phyloP scores from a whole-genome alignment of 2,888 invertebrate species.

The Drosophila cognata region DNA sequence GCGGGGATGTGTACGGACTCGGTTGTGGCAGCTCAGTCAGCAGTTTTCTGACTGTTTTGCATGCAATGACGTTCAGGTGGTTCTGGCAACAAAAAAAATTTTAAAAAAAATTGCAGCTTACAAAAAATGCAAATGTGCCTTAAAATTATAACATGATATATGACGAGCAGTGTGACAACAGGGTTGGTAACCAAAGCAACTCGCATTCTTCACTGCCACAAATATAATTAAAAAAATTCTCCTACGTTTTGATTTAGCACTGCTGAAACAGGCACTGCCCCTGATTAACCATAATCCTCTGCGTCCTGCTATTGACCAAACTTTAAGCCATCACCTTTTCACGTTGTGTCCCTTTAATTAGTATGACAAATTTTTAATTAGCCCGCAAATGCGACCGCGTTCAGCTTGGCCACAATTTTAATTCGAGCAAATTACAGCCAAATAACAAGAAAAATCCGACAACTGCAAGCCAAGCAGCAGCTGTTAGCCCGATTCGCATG shows the following conservation, averaged over 20 bases:
- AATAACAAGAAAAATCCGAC: conserved; percentile 42
- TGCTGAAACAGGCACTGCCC: conserved; percentile 7
- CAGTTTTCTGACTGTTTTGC: conserved; percentile 46
- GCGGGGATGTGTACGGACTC: not conserved
- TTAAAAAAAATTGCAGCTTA: conserved; percentile 25
- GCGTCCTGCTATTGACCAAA: conserved; percentile 27
- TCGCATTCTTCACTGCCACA: conserved; percentile 40
- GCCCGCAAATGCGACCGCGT: conserved; percentile 68
- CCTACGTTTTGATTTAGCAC: conserved; percentile 32
- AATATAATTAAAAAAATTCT: conserved; percentile 67
- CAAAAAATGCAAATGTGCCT: conserved; percentile 70
- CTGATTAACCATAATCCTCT: conserved; percentile 63
- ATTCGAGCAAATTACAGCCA: conserved; percentile 66
- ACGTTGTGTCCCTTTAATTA: conserved; percentile 71
- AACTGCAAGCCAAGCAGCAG: conserved; percentile 67
- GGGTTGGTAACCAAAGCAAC: conserved; percentile 11
- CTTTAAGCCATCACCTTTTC: conserved; percentile 36
- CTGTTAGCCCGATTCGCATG: conserved; percentile 57
- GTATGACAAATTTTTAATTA: conserved; percentile 81
- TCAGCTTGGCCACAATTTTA: conserved; percentile 67
- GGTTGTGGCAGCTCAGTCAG: conserved; percentile 59
- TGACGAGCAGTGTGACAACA: conserved; percentile 22
- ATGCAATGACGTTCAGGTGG: conserved; percentile 53
- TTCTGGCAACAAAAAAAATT: conserved; percentile 9
- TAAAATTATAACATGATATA: conserved; percentile 65